These are phyloP conservation scores for Hirtodrosophila trivittata DNA, from an alignment of 2,888 invertebrate species.

Conservation along the genomic window DNA sequence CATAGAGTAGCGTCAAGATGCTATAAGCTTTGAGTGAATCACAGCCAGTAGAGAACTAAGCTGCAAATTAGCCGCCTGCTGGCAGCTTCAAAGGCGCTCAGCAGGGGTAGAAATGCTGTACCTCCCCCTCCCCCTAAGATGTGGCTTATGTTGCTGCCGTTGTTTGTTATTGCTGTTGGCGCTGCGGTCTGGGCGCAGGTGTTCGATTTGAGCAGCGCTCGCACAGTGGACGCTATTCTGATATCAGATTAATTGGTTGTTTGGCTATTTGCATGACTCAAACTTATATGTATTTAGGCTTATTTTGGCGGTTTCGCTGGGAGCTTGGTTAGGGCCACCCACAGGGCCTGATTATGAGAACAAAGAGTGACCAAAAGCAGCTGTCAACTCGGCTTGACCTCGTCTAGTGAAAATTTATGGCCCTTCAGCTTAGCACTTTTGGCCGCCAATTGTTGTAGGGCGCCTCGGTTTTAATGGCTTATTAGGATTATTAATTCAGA, in stretches of 20 bases:
- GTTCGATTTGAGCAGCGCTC: constrained; percentile 45
- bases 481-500: constrained; percentile 74
- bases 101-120: no score
- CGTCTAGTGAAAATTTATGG: constrained; percentile 61
- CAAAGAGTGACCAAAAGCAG: constrained; percentile 19
- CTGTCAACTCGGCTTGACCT: constrained; percentile 24
- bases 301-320: not conserved
- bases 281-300: constrained; percentile 67
- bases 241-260: constrained; percentile 69
- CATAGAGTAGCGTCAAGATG: no score
- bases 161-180: constrained; percentile 15
- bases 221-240: constrained; percentile 38
- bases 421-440: constrained; percentile 60
- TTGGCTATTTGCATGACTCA: constrained; percentile 58
- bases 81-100: no score
- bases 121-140: no score
- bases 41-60: no score
- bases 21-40: no score
- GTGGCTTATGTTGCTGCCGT: constrained; percentile 12
- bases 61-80: no score
- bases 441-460: constrained; percentile 24
- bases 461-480: constrained; percentile 50
- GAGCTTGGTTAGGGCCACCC: not conserved
- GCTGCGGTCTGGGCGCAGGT: constrained; percentile 39
- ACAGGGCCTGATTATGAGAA: constrained; percentile 21